Conservation (phyloP, 2,888 invertebrate species). For the Gortyna flavago region DNA sequence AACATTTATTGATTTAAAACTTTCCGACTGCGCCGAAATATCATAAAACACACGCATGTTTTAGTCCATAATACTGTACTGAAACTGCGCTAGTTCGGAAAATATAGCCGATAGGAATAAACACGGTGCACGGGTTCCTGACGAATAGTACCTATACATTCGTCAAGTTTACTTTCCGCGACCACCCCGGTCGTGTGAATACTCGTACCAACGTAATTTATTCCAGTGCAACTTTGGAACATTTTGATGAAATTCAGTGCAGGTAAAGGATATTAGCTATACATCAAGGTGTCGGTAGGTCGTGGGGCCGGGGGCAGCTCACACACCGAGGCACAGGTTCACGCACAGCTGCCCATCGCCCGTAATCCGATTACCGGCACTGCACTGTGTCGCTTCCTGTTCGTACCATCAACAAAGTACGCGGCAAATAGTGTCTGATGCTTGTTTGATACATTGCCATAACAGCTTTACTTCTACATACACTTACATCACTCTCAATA, state of each 20-base stretch:
- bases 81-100: conserved; percentile 27
- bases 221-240: conserved; percentile 62
- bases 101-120: conserved; percentile 52
- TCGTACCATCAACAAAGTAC: conserved; percentile 59
- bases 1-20: conserved; percentile 22
- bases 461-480: conserved; percentile 41
- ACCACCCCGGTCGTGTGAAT: conserved; percentile 54
- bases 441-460: conserved; percentile 61
- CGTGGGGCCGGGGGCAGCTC: conserved; percentile 46
- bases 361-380: conserved; percentile 73
- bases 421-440: conserved; percentile 58
- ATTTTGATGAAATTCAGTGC: conserved; percentile 65
- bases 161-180: conserved; percentile 64
- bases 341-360: conserved; percentile 72
- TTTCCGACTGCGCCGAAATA: conserved; percentile 14
- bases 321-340: conserved; percentile 63
- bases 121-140: conserved; percentile 46
- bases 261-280: conserved; percentile 74
- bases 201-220: conserved; percentile 64
- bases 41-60: conserved; percentile 34
- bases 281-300: conserved; percentile 69
- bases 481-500: conserved; percentile 15
- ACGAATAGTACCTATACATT: conserved; percentile 64
- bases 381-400: conserved; percentile 63
- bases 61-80: conserved; percentile 36